Conservation (phyloP, 1,140 invertebrate genomes). For the Bombus impatiens region DNA sequence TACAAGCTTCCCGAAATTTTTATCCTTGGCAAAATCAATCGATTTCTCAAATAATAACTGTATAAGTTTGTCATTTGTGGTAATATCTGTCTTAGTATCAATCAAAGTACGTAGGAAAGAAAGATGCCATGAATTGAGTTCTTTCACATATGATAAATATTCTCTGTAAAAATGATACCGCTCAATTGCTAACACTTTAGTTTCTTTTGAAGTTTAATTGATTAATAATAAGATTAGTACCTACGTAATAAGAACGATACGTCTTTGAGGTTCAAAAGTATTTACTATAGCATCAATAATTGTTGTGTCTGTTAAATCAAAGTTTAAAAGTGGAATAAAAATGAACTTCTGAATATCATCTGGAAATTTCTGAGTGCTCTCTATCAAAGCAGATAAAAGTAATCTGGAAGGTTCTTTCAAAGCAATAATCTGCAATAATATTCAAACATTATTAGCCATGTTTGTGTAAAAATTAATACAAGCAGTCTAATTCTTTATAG, state of each 20-base stretch:
- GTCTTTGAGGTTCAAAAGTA: slow-evolving; percentile 45
- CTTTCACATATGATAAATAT: slow-evolving; percentile 57
- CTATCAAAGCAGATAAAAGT: slow-evolving; percentile 54
- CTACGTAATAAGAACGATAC: slow-evolving; percentile 61
- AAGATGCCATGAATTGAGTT: slow-evolving; percentile 72
- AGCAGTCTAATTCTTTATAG: not conserved
- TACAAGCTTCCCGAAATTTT: slow-evolving; percentile 69
- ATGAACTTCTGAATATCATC: slow-evolving; percentile 70
- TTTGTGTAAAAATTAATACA: not conserved
- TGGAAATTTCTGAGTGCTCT: slow-evolving; percentile 67
- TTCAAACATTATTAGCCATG: not conserved
- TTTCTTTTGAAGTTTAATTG: not conserved
- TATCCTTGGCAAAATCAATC: slow-evolving; percentile 64
- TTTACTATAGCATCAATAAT: slow-evolving; percentile 59
- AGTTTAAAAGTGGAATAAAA: slow-evolving; percentile 66
- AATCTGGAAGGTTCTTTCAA: slow-evolving; percentile 66
- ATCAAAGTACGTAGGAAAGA: slow-evolving; percentile 62
- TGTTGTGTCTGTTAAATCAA: slow-evolving; percentile 67
- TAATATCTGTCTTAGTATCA: slow-evolving; percentile 50
- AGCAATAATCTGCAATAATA: slow-evolving; percentile 63
- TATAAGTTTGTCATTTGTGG: slow-evolving; percentile 59
- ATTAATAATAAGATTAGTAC: slow-evolving; percentile 16
- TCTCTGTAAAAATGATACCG: slow-evolving; percentile 60
- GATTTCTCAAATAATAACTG: slow-evolving; percentile 64
- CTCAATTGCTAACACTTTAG: not conserved